Base-by-base conservation (phyloP, 2,113 vertebrate species). In the Pampusana beccarii region DNA sequence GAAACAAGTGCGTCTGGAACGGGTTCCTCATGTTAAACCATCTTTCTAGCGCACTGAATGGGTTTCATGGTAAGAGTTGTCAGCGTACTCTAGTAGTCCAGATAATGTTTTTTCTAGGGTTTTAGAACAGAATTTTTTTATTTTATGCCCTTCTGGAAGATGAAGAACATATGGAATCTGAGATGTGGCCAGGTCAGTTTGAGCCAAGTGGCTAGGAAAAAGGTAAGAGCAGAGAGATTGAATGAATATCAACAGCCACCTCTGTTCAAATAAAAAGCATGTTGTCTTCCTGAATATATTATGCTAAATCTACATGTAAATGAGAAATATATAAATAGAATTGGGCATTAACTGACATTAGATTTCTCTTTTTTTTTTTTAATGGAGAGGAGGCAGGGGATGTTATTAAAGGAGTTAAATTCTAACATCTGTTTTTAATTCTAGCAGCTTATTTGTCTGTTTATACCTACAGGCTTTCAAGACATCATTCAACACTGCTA, bases 391-490 rank as follows among this genome's bases (percentile, higher is more conserved):
- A 88, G 73, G 79, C 1, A 0, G 72, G 44, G 65, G 77, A 93
- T 94, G 89, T 93, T 96, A 88, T 91, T 96, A 93, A 84, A 89
- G 48, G 57, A 96, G 86, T 89, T 96, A 95, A 97, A 86, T 78
- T 81, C 65, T 75, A 96, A 96, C 95, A 97, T 96, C 93, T 96
- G 95, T 84, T 95, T 94, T 96, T 92, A 96, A 95, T 97, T 96
- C 91, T 79, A 65, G 77, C 53, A 92, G 82, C 77, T 96, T 96
- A 92, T 93, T 94, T 95, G 80, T 92, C 88, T 94, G 95, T 95
- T 96, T 92, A 95, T 93, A 93, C 90, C 93, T 95, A 81, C 79
- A 91, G 92, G 91, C 91, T 96, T 96, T 93, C 93, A 94, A 94
- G 94, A 60, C 65, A 34, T 97, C 92, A 96, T 75, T 96, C 93